phyloP scores from a whole-genome alignment of 2,797 vertebrate genomes.

The Poeciliopsis gracilis region DNA sequence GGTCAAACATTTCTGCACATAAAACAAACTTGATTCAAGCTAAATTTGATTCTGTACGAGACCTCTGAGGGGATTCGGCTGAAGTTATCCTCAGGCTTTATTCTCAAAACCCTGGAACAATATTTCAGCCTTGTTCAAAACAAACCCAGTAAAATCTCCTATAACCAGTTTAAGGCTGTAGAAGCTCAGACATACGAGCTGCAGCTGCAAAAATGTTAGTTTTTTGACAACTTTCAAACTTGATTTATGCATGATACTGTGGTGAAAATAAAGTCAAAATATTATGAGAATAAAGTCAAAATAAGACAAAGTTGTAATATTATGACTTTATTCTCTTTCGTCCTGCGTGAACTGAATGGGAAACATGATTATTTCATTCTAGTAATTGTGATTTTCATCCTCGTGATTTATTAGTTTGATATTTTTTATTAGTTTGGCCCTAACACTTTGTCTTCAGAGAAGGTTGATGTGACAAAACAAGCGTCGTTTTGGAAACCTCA shows the following conservation, averaged over 20 bases:
- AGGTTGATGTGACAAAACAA: not conserved
- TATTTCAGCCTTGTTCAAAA: not conserved
- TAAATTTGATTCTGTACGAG: not conserved
- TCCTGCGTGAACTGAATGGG: too few species aligned
- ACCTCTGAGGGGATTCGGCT: not conserved
- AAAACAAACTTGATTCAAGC: not conserved
- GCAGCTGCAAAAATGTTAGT: not conserved
- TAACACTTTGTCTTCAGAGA: not conserved
- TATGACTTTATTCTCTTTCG: too few species aligned
- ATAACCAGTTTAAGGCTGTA: not conserved
- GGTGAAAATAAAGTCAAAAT: too few species aligned
- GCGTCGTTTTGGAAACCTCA: not conserved
- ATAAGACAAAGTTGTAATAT: too few species aligned
- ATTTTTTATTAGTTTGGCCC: too few species aligned
- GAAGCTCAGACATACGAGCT: too few species aligned
- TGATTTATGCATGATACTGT: not conserved
- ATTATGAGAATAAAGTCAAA: too few species aligned
- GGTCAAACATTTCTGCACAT: not conserved
- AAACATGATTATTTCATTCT: too few species aligned
- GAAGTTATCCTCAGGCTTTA: not conserved
- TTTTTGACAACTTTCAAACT: not conserved
- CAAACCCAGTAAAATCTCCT: not conserved
- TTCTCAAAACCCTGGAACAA: not conserved
- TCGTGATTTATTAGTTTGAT: too few species aligned
- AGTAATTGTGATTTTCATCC: too few species aligned